Evolutionary conservation across 2,113 vertebrate species (phyloP), one percentile per base, ranked within the genome.

Genomic region (Microcebus griseorufus): DNA sequence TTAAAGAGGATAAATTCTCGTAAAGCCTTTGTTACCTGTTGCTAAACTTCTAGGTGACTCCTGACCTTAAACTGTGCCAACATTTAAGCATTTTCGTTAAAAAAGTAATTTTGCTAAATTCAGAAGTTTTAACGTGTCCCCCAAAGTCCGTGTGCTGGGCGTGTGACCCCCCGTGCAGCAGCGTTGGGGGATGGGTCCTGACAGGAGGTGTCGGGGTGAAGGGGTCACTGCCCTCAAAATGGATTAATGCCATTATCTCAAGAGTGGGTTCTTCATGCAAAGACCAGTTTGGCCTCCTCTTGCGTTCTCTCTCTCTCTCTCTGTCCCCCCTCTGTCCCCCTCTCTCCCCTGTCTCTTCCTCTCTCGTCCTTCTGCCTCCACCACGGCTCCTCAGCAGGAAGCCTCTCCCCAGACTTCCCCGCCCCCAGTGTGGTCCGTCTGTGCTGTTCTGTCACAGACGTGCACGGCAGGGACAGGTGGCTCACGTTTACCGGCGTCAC

Each of bases 141-240:
- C 51, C 18, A 62, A 22, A 39, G 39, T 1, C 3, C 23, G 1
- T 23, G 39, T 32, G 37, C 37, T 23, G 9, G 23, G 48, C 45
- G 0, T 60, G 6, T 1, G 22, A 32, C 13, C 70, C 78, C 27
- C 27, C 2, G 25, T 62, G 25, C 37, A 3, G 32, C 18, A 32
- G 45, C 9, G 10, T 2, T 6, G 29, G 39, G 73, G 32, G 32
- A 25, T 51, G 39, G 18, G 79, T 17, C 42, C 18, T 58, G 4
- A 4, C 0, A 9, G 34, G 17, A 60, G 10, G 13, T 27, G 32
- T 23, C 25, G 58, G 32, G 22, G 25, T 5, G 12, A 0, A 18
- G 55, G 37, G 39, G 27, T 64, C 42, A 37, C 11, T 22, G 8
- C 5, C 20, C n/a, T 37, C 27, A 9, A 7, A 53, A 29, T 5